Evolutionary conservation across 1,140 invertebrate genomes (phyloP).

Genomic region (Lethocerus indicus): DNA sequence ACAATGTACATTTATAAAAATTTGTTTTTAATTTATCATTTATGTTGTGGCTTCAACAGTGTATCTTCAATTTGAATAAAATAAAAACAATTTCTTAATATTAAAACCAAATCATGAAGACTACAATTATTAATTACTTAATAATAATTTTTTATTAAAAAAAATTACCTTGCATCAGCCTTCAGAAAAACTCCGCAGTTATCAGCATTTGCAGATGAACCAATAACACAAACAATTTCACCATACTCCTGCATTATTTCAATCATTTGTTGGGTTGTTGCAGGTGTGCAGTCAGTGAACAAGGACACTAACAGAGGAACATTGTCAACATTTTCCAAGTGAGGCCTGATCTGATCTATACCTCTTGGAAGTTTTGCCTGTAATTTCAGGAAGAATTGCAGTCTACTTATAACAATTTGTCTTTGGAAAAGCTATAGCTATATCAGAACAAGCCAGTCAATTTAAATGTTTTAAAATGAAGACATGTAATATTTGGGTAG

Average conservation of each 20-base stretch:
- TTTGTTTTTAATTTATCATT: neutral
- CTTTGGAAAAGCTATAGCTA: no score
- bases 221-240: conserved; percentile 81
- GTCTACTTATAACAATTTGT: no score
- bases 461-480: no score
- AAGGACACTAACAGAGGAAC: conserved; percentile 89
- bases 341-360: conserved; percentile 91
- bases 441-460: no score
- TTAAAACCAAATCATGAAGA: neutral
- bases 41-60: no score
- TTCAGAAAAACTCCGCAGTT: conserved; percentile 87
- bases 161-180: conserved; percentile 68
- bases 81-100: neutral
- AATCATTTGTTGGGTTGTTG: conserved; percentile 77
- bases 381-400: neutral
- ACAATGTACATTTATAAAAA: neutral
- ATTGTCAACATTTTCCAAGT: conserved; percentile 90
- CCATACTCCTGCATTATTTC: conserved; percentile 93
- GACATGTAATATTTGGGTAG: no score
- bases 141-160: neutral
- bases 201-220: conserved; percentile 69
- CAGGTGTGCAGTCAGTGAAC: conserved; percentile 88
- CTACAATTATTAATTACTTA: neutral
- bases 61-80: no score
- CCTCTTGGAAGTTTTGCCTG: conserved; percentile 86